Evolutionary conservation across 30 jellyfish, hydroid and myxozoan genomes (phyloP).

Genomic region (Catostylus mosaicus): DNA sequence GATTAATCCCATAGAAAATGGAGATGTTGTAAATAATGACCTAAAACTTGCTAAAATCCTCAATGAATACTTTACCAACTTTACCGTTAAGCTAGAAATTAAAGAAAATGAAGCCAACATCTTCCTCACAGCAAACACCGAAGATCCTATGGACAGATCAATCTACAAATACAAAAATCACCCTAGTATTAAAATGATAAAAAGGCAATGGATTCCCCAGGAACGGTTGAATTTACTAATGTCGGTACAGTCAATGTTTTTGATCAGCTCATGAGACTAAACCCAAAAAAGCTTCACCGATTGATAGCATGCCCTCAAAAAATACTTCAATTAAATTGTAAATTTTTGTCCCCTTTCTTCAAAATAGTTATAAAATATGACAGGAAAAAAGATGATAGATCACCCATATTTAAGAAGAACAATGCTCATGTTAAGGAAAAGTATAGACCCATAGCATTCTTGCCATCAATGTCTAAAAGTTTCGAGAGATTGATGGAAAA

Average conservation of each 20-base stretch:
- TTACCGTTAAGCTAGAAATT: too few species aligned
- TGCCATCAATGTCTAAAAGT: slow-evolving; percentile 11
- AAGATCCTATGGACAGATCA: not conserved
- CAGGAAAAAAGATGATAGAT: not conserved
- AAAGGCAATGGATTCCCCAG: not conserved
- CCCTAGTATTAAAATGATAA: not conserved
- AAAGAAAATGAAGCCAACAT: not conserved
- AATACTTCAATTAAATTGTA: not conserved
- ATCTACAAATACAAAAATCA: not conserved
- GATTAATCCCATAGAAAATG: slow-evolving; percentile 15
- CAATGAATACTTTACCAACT: too few species aligned
- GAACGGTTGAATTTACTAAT: not conserved
- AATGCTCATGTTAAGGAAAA: not conserved
- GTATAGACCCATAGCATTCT: slow-evolving; percentile 18
- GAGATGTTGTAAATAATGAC: slow-evolving; percentile 17
- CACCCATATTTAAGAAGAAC: not conserved
- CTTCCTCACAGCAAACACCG: not conserved
- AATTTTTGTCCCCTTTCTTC: not conserved
- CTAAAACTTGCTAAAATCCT: slow-evolving; percentile 29
- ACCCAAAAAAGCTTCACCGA: not conserved
- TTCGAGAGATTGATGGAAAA: slow-evolving; percentile 8
- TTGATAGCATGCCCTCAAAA: not conserved
- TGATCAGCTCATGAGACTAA: not conserved
- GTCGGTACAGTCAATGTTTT: not conserved
- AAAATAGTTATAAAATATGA: too few species aligned